These are phyloP conservation scores for Heliconius ethilla DNA, from an alignment of 2,888 invertebrate species.

Conservation along the genomic window DNA sequence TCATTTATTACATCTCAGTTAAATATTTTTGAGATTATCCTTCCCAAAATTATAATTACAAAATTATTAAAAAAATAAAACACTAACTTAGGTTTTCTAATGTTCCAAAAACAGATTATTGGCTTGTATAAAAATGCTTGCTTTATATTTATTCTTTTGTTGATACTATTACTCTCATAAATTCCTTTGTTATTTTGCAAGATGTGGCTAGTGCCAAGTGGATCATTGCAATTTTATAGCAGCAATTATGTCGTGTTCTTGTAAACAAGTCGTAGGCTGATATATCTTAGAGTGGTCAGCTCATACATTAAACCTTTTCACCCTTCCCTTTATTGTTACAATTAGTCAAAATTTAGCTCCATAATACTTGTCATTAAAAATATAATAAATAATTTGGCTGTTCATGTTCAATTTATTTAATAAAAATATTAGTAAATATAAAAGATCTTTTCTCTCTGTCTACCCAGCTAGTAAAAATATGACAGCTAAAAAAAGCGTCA, in stretches of 20 bases:
- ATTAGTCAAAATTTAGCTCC: conserved; percentile 7
- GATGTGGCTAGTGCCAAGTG: conserved; percentile 43
- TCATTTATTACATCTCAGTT: no score
- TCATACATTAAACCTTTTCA: conserved; percentile 57
- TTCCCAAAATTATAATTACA: neutral
- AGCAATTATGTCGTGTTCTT: conserved; percentile 76
- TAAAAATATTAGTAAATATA: no score
- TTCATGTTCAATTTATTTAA: no score
- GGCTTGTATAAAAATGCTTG: neutral
- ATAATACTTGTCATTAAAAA: neutral
- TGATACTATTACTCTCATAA: neutral
- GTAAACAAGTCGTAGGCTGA: conserved; percentile 75
- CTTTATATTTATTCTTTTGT: neutral
- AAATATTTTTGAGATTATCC: no score
- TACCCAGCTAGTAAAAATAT: no score
- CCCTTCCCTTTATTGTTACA: conserved; percentile 49
- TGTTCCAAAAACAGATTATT: neutral
- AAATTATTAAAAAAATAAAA: neutral
- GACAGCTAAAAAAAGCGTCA: no score
- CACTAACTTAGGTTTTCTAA: neutral
- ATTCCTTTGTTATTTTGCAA: neutral
- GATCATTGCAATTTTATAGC: conserved; percentile 60
- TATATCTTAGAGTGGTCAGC: conserved; percentile 77
- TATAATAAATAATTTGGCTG: neutral
- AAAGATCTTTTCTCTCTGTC: no score